Base-by-base conservation (phyloP, 2,113 vertebrate species). In the Emydocephalus ijimae region DNA sequence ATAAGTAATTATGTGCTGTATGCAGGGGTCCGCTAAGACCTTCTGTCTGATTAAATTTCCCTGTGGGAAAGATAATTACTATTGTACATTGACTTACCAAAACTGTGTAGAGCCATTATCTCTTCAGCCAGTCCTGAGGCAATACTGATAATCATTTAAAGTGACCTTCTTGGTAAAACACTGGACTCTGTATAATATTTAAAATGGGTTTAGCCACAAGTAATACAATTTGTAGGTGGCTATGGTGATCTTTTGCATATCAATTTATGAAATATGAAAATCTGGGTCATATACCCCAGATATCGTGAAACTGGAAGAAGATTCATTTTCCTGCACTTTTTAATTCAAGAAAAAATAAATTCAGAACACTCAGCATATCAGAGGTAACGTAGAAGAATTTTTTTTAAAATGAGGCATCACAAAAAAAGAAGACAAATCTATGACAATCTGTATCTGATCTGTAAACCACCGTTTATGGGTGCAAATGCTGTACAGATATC, bases 11-110 rank as follows among this genome's bases (percentile, higher is more conserved):
- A 95, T 2, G 88, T 45, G 91, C 87, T 23, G 54, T 87, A 93
- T 74, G 59, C 89, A 87, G 95, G 96, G 91, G 94, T 95, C 95
- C 0, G 0, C 88, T 95, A 64, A 94, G 93, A 87, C 89, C 90
- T 95, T 94, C 95, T 96, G 93, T 94, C 94, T 94, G 91, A 96
- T 92, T 95, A 96, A 90, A 89, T 10, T 0, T 89, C 81, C 93
- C 94, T 95, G 95, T 91, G 94, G 94, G 91, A 94, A 93, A 91
- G 89, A 45, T 95, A 96, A 96, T 93, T 96, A 94, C 89, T 92
- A 93, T 94, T 95, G 88, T 85, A 94, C 59, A 34, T 90, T 61
- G 90, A 94, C 93, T 18, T 52, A 90, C 89, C 43, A 89, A 90
- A 1, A 0, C 90, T 57, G 52, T 92, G 91, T 0, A 0, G 89